A percentile compares a stretch with the other conserved stretches of the same genome.
Evolutionary conservation across 1,140 invertebrate genomes (phyloP).

Genomic region (Dufourea novaeangliae): DNA sequence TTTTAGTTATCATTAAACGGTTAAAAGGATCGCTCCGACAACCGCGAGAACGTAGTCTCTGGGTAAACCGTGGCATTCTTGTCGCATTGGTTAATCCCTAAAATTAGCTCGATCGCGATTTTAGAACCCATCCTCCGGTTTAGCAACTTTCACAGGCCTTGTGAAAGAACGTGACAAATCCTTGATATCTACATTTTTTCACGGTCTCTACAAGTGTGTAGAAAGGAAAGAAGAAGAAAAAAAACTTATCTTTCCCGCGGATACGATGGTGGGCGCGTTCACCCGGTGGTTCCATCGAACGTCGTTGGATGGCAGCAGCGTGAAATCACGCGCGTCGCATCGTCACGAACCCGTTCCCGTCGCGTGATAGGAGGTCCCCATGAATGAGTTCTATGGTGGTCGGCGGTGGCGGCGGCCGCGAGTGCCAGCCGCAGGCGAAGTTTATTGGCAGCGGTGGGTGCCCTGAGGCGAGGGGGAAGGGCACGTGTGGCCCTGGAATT

Average conservation of each 20-base stretch:
- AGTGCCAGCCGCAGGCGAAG: slow-evolving; percentile 81
- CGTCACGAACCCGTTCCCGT: slow-evolving; percentile 12
- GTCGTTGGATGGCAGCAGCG: slow-evolving; percentile 56
- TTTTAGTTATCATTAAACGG: slow-evolving; percentile 30
- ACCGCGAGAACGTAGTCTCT: background rate
- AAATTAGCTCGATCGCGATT: background rate
- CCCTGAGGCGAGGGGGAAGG: slow-evolving; percentile 76
- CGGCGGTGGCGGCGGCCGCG: no score
- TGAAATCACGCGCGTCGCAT: background rate
- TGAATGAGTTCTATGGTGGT: slow-evolving; percentile 82
- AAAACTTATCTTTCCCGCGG: background rate
- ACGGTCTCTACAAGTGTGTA: background rate
- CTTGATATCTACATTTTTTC: no score
- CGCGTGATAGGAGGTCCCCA: slow-evolving; percentile 79
- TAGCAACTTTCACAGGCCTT: background rate
- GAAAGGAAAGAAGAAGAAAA: no score
- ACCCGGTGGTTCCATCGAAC: background rate
- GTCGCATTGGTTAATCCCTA: slow-evolving; percentile 1
- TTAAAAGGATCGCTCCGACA: background rate
- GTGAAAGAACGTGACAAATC: background rate
- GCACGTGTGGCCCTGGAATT: slow-evolving; percentile 83
- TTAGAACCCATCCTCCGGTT: background rate
- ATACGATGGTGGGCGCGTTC: background rate
- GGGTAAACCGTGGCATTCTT: background rate
- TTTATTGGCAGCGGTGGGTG: slow-evolving; percentile 77